Evolutionary conservation across 2,888 invertebrate genomes (phyloP), one percentile per base, ranked within the genome.

Genomic region (Reticulitermes lucifugus): DNA sequence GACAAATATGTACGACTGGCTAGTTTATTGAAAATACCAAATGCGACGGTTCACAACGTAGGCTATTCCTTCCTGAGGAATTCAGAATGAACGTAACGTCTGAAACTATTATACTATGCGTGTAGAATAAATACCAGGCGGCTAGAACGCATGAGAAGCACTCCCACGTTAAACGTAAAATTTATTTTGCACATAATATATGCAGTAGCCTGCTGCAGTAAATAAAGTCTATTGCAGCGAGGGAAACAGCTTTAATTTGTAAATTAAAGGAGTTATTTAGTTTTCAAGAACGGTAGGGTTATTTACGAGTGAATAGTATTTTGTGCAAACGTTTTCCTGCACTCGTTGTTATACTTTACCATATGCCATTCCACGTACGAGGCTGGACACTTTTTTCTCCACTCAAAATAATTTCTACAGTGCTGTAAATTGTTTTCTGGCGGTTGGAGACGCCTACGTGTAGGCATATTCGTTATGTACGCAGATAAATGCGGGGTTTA

Each of bases 401-500:
- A 29, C 41, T 73, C 73, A 73, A 41, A 73, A 14, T 12, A 73
- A 73, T 73, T 73, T 41, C 41, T 73, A 25, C 73, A 25, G 41
- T 6, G 73, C 41, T 73, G 73, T 73, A 73, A 73, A 73, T 73
- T 73, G 73, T 3, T 73, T 18, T 21, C 73, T 22, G 73, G 21
- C 2, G 41, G 73, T 12, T 41, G 41, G 73, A n/a, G 73, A 73
- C 10, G 65, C 6, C 65, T 65, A 18, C 14, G 14, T 55, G 65
- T 9, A 6, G 35, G 46, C 46, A 9, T 46, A 46, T 65, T 25
- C 65, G 21, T n/a, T 60, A 65, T 65, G 73, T 29, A 41, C 41
- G 73, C 73, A 73, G 73, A 73, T 73, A 73, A 41, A 73, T 18
- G 41, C 73, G 21, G 14, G 73, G 41, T 22, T 73, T 73, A 41